Evolutionary conservation across 2,888 invertebrate genomes (phyloP), one percentile per base, ranked within the genome.

Genomic region (Deilephila elpenor): DNA sequence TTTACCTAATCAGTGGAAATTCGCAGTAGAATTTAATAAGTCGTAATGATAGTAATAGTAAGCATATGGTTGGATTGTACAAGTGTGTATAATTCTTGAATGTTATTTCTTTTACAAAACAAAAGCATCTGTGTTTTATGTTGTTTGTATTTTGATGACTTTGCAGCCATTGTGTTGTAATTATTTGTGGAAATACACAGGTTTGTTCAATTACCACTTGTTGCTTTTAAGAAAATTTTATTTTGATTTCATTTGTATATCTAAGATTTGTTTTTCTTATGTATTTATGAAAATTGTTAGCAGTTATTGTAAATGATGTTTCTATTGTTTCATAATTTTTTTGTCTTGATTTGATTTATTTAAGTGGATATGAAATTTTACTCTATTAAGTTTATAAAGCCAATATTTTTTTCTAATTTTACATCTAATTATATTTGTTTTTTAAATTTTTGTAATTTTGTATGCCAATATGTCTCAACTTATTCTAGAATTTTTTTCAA

Each of bases 81-180:
- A n/a, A n/a, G 5, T 1, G 17, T 56, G 19, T n/a, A n/a, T n/a
- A 17, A 5, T 8, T 5, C n/a, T 56, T n/a, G n/a, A 19, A 0
- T 53, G 53, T 53, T n/a, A 56, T 56, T n/a, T 6, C 17, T 53
- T 61, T 19, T 14, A 7, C 14, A 64, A 20, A 20, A 20, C 37
- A 64, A 64, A 20, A 37, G 14, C 14, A 17, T 56, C 0, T 56
- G 17, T 56, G 17, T 25, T 78, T 72, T 75, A 75, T 71, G 71
- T 71, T 70, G 72, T 71, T 64, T 67, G 67, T 67, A 67, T 44
- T 44, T 67, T 25, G 44, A 25, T 67, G 67, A 67, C 25, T 67
- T 67, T 51, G 67, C 67, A 67, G 44, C 25, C 51, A 62, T 67
- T 67, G 44, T 25, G 6, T 51, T 17, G 25, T 20, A 20, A 14